Evolutionary conservation across 2,888 invertebrate genomes (phyloP).

Genomic region (Leucoptera coffeella): DNA sequence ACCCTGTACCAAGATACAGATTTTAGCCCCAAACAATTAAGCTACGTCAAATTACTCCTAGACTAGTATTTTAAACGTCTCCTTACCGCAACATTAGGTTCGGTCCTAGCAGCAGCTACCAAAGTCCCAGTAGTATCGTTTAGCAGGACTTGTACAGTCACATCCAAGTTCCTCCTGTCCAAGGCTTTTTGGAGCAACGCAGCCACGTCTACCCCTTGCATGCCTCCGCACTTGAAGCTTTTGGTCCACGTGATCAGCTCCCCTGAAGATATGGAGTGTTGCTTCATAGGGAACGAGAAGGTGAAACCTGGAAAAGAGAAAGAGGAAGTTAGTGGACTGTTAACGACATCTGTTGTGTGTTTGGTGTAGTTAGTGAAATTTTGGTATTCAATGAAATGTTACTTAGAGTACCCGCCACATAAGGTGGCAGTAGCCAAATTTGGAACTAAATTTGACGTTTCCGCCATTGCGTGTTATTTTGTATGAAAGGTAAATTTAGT

Average conservation of each 20-base stretch:
- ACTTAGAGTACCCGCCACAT: too few relatives aligned
- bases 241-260: conserved; percentile 80
- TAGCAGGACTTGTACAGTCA: conserved; percentile 67
- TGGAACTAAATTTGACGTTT: too few relatives aligned
- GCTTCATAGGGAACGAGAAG: conserved; percentile 79
- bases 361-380: too few relatives aligned
- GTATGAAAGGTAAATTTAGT: too few relatives aligned
- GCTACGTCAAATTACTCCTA: too few relatives aligned
- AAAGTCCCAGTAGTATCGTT: conserved; percentile 73
- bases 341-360: too few relatives aligned
- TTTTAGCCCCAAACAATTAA: too few relatives aligned
- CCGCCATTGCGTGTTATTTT: too few relatives aligned
- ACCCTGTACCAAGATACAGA: too few relatives aligned
- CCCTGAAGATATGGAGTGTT: conserved; percentile 66
- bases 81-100: conserved; percentile 48
- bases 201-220: conserved; percentile 63
- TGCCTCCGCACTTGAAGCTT: conserved; percentile 69
- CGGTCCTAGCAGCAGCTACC: conserved; percentile 63
- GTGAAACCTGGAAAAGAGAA: conserved; percentile 60
- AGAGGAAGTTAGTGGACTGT: conserved; percentile 2
- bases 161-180: conserved; percentile 41
- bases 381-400: too few relatives aligned
- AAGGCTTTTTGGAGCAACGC: conserved; percentile 61
- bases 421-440: too few relatives aligned
- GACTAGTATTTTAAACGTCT: background rate